Conservation (phyloP, 2,113 vertebrate species). For the Empidonax traillii region DNA sequence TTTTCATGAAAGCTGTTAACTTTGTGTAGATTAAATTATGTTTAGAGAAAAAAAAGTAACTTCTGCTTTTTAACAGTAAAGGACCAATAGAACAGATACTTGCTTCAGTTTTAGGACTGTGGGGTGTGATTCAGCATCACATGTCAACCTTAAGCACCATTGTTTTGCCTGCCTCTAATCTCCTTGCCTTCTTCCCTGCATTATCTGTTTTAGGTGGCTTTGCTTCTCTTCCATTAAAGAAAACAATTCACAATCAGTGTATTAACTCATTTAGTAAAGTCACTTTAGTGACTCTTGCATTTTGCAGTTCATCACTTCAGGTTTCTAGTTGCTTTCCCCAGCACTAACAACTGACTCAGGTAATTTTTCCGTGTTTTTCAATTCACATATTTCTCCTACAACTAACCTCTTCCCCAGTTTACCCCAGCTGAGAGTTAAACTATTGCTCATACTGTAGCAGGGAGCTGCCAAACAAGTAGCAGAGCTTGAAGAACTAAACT, state of each 20-base stretch:
- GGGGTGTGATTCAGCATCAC: slow-evolving; percentile 2
- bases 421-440: background rate
- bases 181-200: background rate
- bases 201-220: background rate
- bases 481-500: background rate
- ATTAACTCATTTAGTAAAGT: background rate
- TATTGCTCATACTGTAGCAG: background rate
- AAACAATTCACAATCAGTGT: background rate
- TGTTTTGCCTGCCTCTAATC: background rate
- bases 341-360: background rate
- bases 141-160: background rate
- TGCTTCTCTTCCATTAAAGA: background rate
- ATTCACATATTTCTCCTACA: background rate
- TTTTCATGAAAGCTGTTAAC: background rate
- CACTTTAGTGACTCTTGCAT: background rate
- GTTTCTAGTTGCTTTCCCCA: background rate
- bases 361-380: background rate
- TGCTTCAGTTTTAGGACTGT: background rate
- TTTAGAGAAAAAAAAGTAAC: background rate
- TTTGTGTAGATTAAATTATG: background rate
- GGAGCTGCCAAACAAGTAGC: background rate
- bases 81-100: background rate
- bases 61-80: background rate
- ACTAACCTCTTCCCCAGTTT: background rate
- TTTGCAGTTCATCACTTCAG: background rate